phyloP scores from a whole-genome alignment of 2,113 vertebrate genomes.

The Puntigrus tetrazona region DNA sequence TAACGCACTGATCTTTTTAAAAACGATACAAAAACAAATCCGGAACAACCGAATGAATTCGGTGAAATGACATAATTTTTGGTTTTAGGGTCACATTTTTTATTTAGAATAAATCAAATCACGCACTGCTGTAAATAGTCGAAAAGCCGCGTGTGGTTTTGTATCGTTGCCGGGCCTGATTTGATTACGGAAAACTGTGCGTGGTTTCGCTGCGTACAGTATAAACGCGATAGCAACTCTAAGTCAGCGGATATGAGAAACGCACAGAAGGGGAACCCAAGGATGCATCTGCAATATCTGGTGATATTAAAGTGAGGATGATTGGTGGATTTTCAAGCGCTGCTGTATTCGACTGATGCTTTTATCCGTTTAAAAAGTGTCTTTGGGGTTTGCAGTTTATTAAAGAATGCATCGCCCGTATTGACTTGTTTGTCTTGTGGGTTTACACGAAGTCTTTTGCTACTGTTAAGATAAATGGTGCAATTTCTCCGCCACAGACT shows the following conservation, averaged over 20 bases:
- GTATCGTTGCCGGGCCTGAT: not conserved
- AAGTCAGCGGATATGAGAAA: not conserved
- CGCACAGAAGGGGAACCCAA: not conserved
- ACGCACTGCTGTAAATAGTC: not conserved
- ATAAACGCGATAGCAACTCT: constrained; percentile 7
- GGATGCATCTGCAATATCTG: constrained; percentile 1
- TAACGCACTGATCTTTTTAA: not conserved
- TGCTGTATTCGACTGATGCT: not conserved
- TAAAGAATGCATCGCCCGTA: not conserved
- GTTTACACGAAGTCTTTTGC: not conserved
- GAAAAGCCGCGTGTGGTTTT: not conserved
- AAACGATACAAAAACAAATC: too few relatives aligned
- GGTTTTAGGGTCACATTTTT: not conserved
- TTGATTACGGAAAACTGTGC: not conserved
- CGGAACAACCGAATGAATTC: not conserved
- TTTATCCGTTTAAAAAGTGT: not conserved
- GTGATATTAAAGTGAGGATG: constrained; percentile 20
- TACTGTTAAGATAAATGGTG: not conserved
- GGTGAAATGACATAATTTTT: not conserved
- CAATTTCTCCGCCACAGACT: not conserved
- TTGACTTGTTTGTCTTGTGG: not conserved
- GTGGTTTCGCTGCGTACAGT: not conserved
- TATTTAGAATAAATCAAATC: constrained; percentile 7
- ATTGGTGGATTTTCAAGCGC: not conserved
- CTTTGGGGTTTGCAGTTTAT: not conserved